These are phyloP conservation scores for Lacanobia oleracea DNA, from an alignment of 2,888 invertebrate species.

Conservation along the genomic window DNA sequence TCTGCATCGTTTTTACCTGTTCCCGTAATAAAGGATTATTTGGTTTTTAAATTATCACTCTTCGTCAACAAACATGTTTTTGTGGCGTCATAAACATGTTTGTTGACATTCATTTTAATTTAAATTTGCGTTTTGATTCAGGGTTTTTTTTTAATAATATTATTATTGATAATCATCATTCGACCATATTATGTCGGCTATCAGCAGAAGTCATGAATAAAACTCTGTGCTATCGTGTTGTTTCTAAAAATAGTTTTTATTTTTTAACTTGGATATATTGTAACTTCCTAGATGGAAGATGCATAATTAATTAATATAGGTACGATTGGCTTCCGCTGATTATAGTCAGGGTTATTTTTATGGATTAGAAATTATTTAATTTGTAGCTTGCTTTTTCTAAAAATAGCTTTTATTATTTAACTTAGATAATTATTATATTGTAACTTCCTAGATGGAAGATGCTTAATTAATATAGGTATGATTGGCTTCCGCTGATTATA, in stretches of 20 bases:
- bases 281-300: conserved; percentile 2
- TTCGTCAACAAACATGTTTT: not conserved
- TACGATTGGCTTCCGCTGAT: conserved; percentile 20
- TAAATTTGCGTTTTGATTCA: not conserved
- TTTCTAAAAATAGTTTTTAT: not conserved
- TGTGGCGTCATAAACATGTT: not conserved
- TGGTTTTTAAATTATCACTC: not conserved
- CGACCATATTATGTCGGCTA: not conserved
- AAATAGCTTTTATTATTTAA: conserved; percentile 5
- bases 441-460: conserved; percentile 2
- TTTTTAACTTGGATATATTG: not conserved
- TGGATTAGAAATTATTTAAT: not conserved
- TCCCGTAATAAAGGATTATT: no score
- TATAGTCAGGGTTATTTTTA: not conserved
- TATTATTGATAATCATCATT: not conserved
- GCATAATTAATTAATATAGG: conserved; percentile 6
- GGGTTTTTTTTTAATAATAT: not conserved
- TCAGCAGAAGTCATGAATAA: conserved; percentile 7
- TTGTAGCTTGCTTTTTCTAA: not conserved
- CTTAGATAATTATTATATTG: not conserved
- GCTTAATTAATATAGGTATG: conserved; percentile 1
- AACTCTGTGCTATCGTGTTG: not conserved
- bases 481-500: conserved; percentile 16
- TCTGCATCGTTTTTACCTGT: no score
- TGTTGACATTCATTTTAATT: not conserved